Evolutionary conservation across 2,797 vertebrate genomes (phyloP), one percentile per base, ranked within the genome.

Genomic region (Malacoctenus gilli): DNA sequence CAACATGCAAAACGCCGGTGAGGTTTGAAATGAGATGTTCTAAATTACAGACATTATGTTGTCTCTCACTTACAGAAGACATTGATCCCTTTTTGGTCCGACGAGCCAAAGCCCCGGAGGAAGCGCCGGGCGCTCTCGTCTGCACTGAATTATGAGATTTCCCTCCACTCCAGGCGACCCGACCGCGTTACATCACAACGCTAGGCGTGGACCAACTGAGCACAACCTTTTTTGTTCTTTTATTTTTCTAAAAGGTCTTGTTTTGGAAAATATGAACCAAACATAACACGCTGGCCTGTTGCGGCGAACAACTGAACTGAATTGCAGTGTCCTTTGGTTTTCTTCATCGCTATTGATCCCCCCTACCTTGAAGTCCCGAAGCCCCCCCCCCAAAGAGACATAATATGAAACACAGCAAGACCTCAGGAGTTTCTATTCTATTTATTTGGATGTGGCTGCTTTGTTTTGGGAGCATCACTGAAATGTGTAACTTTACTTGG

Each of bases 11-110:
- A 36, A 28, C 37, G 48, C 16, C 6, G 18, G 8, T 39, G 30
- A 44, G 31, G 14, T 62, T 60, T 80, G 52, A 68, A 73, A 59
- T 68, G 57, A 32, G 8, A 28, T 61, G 68, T 59, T 49, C 38
- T 35, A 38, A 75, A 83, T 77, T 69, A 52, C 52, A 79, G 60
- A 79, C 49, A n/a, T n/a, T n/a, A n/a, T n/a, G n/a, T n/a, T 15
- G 1, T 12, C 35, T 47, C n/a, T 3, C 46, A 49, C 31, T 31
- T 48, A 25, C 40, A 53, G 49, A 39, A 52, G 41, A 49, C 39
- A 58, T 68, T 61, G 68, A 71, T 68, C 34, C 41, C 21, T 20
- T n/a, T 15, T 10, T 10, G 64, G 49, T 60, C 52, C 37, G 66
- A 53, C 43, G 72, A 22, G 50, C 30, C 32, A 47, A 48, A 70